These are phyloP conservation scores for Ryuthela nishihirai DNA, from an alignment of 2,888 invertebrate species.

Conservation along the genomic window DNA sequence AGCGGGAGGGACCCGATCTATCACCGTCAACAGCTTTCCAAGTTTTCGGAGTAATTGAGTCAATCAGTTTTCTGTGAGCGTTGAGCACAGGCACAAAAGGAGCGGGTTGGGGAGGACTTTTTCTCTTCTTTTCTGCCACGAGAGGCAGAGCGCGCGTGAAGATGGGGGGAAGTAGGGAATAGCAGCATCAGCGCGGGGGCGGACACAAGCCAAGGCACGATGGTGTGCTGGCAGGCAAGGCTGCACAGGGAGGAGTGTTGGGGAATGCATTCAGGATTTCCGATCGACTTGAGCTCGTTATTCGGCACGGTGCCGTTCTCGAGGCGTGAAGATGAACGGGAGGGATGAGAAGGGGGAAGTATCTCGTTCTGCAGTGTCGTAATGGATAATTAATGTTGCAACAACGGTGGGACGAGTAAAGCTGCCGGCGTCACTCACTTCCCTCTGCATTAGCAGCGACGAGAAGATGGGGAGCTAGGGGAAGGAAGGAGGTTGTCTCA, in stretches of 20 bases:
- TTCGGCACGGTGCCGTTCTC: slow-evolving; percentile 27
- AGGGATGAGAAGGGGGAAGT: background rate
- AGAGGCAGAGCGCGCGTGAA: no score
- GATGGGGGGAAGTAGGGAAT: background rate
- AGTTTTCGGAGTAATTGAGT: slow-evolving; percentile 38
- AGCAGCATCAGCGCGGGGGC: no score
- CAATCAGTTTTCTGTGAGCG: slow-evolving; percentile 38
- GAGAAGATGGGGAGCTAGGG: slow-evolving; percentile 20
- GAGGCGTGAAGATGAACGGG: slow-evolving; percentile 18
- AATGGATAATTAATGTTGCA: slow-evolving; percentile 38
- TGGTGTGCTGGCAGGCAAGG: no score
- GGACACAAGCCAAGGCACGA: no score
- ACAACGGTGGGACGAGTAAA: slow-evolving; percentile 24
- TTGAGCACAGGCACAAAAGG: slow-evolving; percentile 26
- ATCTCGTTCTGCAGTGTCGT: slow-evolving; percentile 21
- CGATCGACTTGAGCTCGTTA: slow-evolving; percentile 27
- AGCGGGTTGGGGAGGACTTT: slow-evolving; percentile 1
- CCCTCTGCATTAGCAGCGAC: slow-evolving; percentile 17
- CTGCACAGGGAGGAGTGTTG: slow-evolving; percentile 16
- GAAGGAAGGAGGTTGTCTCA: slow-evolving; percentile 14
- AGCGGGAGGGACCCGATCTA: slow-evolving; percentile 2
- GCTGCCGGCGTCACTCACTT: slow-evolving; percentile 32
- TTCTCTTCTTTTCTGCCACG: no score
- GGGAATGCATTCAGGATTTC: slow-evolving; percentile 31
- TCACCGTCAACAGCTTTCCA: slow-evolving; percentile 37